Conservation (phyloP, 2,888 invertebrate genomes). For the Idaea aversata region DNA sequence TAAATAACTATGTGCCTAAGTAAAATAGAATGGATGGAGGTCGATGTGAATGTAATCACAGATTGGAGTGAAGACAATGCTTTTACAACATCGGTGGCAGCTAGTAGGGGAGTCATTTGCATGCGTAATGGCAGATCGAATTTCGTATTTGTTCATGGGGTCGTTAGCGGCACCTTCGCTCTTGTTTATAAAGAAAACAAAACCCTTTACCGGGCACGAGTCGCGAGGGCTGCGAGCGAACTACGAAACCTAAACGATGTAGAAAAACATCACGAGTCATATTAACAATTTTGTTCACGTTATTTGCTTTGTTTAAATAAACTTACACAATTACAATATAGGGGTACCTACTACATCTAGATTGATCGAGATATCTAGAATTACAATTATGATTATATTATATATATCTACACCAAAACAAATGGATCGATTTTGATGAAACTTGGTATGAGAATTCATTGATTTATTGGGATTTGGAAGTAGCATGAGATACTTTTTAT, state of each 20-base stretch:
- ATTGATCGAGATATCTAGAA: no score
- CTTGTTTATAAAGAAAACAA: slow-evolving; percentile 79
- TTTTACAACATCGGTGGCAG: slow-evolving; percentile 48
- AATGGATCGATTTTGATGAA: no score
- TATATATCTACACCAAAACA: no score
- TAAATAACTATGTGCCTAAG: slow-evolving; percentile 21
- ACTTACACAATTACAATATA: background rate
- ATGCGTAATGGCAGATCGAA: slow-evolving; percentile 79
- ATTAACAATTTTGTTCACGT: slow-evolving; percentile 38
- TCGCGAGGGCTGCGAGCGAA: slow-evolving; percentile 34
- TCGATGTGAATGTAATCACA: slow-evolving; percentile 42
- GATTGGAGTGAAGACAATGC: slow-evolving; percentile 67
- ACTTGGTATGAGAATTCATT: no score
- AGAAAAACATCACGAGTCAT: slow-evolving; percentile 44
- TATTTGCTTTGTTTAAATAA: background rate
- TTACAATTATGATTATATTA: no score
- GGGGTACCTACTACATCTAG: background rate
- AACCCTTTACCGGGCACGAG: slow-evolving; percentile 59
- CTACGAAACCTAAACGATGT: slow-evolving; percentile 50
- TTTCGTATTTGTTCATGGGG: slow-evolving; percentile 79
- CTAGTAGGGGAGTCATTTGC: slow-evolving; percentile 68
- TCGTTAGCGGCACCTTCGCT: slow-evolving; percentile 77
- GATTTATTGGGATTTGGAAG: no score
- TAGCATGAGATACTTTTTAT: no score
- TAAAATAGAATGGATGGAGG: slow-evolving; percentile 35